Evolutionary conservation across 2,797 vertebrate genomes (phyloP).

Genomic region (Pseudocheirus occidentalis): DNA sequence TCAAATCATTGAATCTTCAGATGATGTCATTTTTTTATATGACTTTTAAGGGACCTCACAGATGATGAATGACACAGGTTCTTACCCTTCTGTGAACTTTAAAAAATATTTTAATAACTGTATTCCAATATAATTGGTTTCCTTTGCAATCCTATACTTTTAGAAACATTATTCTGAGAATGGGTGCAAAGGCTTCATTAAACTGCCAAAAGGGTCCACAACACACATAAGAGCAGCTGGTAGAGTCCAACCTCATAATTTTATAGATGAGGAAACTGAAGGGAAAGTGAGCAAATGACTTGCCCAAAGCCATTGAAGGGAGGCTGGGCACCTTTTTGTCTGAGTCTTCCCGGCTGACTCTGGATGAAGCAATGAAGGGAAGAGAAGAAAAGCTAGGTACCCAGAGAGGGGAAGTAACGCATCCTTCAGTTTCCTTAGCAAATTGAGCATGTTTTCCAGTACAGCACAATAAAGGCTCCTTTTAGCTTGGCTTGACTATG

Average conservation of each 20-base stretch:
- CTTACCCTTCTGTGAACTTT: not conserved
- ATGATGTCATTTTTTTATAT: not conserved
- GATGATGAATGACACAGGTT: not conserved
- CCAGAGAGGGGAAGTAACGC: not conserved
- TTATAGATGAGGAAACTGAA: not conserved
- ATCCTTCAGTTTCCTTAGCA: not conserved
- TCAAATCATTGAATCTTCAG: not conserved
- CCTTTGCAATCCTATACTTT: not conserved
- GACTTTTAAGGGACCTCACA: not conserved
- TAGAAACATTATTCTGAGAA: not conserved
- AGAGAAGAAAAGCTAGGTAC: not conserved
- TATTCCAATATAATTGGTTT: not conserved
- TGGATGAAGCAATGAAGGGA: not conserved
- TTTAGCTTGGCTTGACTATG: not conserved
- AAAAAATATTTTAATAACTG: not conserved
- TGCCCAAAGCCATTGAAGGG: not conserved
- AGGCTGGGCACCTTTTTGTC: not conserved
- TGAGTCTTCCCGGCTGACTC: not conserved
- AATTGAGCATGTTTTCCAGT: not conserved
- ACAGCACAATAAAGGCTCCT: not conserved
- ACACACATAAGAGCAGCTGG: not conserved
- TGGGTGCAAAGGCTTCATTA: not conserved
- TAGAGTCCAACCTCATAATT: not conserved
- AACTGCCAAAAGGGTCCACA: not conserved
- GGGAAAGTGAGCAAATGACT: not conserved